Conservation (phyloP, 1,140 invertebrate species). For the Bombus sibiricus region DNA sequence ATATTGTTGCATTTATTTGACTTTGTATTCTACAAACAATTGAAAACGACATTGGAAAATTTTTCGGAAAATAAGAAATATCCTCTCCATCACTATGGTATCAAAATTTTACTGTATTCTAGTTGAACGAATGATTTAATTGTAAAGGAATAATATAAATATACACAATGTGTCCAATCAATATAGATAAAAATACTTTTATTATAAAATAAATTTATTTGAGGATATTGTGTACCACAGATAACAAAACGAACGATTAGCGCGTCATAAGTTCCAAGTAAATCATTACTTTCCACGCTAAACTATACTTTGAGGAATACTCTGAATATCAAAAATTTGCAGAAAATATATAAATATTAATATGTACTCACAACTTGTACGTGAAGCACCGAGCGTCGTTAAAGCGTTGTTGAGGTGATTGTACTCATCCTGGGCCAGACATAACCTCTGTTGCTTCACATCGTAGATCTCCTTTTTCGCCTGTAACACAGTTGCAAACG, state of each 20-base stretch:
- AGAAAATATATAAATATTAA: constrained; percentile 28
- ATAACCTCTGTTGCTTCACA: constrained; percentile 96
- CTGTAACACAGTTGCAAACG: constrained; percentile 84
- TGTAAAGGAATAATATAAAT: too few species aligned
- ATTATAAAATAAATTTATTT: too few species aligned
- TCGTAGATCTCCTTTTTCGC: constrained; percentile 98
- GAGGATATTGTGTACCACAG: too few species aligned
- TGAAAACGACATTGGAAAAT: too few species aligned
- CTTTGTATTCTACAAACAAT: too few species aligned
- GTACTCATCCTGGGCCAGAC: constrained; percentile 97
- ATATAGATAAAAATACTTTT: too few species aligned
- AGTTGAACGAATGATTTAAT: too few species aligned
- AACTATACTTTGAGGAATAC: neutral
- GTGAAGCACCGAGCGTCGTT: constrained; percentile 91
- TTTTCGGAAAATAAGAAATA: too few species aligned
- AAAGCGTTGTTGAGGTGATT: constrained; percentile 95
- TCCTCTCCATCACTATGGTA: too few species aligned
- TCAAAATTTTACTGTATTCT: too few species aligned
- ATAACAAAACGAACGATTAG: neutral
- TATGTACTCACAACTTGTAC: constrained; percentile 91
- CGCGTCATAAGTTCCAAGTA: neutral
- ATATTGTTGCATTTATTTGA: too few species aligned
- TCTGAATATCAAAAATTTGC: neutral
- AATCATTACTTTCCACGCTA: neutral
- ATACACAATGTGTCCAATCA: too few species aligned